Evolutionary conservation across 2,888 invertebrate genomes (phyloP).

Genomic region (Mechanitis mazaeus): DNA sequence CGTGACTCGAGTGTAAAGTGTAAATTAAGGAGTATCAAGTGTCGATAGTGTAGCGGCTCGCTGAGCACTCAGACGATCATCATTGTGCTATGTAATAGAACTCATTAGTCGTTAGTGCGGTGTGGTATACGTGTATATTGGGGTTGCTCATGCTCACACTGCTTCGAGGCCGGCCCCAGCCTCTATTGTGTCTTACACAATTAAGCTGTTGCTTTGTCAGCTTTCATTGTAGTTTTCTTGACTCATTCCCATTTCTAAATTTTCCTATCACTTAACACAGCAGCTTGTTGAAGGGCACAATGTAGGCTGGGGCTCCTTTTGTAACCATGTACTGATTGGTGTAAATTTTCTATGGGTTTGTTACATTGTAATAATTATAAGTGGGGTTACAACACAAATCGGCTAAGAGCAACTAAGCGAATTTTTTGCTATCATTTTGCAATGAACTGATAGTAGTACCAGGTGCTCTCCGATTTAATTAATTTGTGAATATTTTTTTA

Average conservation of each 20-base stretch:
- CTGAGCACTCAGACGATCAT: slow-evolving; percentile 55
- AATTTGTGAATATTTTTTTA: slow-evolving; percentile 46
- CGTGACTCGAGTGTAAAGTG: slow-evolving; percentile 71
- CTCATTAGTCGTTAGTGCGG: slow-evolving; percentile 62
- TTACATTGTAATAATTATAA: slow-evolving; percentile 53
- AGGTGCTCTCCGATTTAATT: slow-evolving; percentile 50
- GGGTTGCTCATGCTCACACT: slow-evolving; percentile 54
- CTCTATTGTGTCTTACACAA: slow-evolving; percentile 41
- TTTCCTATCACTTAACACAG: slow-evolving; percentile 19
- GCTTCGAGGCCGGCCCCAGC: slow-evolving; percentile 65
- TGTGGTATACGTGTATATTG: slow-evolving; percentile 56
- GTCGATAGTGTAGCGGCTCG: slow-evolving; percentile 51
- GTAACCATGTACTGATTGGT: slow-evolving; percentile 69
- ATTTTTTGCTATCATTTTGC: slow-evolving; percentile 41
- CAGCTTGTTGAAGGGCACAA: slow-evolving; percentile 27
- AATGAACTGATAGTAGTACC: slow-evolving; percentile 45
- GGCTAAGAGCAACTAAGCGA: slow-evolving; percentile 37
- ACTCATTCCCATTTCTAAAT: slow-evolving; percentile 26
- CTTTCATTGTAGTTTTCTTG: slow-evolving; percentile 17
- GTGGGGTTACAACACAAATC: slow-evolving; percentile 39
- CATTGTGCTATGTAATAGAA: slow-evolving; percentile 64
- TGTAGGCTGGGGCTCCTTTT: slow-evolving; percentile 58
- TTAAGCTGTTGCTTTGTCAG: slow-evolving; percentile 16
- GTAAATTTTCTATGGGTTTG: slow-evolving; percentile 74
- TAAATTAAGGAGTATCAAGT: slow-evolving; percentile 68